Conservation (phyloP, 2,888 invertebrate genomes). For the Dascillus cervinus region DNA sequence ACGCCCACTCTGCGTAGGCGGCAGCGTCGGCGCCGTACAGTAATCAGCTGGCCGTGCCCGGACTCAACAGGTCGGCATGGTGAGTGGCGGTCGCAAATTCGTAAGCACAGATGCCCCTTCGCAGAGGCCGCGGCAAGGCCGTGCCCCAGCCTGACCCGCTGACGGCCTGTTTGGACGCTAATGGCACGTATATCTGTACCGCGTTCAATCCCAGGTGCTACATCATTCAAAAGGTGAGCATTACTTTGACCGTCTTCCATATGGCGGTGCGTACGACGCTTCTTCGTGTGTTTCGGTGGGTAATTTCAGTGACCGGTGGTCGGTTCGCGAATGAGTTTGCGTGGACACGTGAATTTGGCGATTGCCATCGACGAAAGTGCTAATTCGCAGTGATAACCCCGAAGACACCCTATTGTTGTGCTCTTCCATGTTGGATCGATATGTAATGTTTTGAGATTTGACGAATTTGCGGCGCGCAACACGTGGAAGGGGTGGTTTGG, state of each 20-base stretch:
- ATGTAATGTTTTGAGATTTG: slow-evolving; percentile 24
- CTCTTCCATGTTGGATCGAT: slow-evolving; percentile 29
- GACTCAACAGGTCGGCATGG: slow-evolving; percentile 47
- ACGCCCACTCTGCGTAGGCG: slow-evolving; percentile 24
- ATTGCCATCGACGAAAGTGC: neutral
- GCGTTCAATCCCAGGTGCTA: slow-evolving; percentile 56
- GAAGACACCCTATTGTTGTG: slow-evolving; percentile 10
- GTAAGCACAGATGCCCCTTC: slow-evolving; percentile 38
- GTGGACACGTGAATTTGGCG: too few species aligned
- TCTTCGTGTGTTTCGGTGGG: too few species aligned
- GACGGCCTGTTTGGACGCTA: slow-evolving; percentile 46
- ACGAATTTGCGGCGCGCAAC: slow-evolving; percentile 24
- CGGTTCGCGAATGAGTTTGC: too few species aligned
- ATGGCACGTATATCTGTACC: slow-evolving; percentile 55
- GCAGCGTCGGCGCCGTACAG: slow-evolving; percentile 27
- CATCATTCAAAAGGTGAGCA: slow-evolving; percentile 57
- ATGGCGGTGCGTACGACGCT: slow-evolving; percentile 5
- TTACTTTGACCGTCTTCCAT: slow-evolving; percentile 12
- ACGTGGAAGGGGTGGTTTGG: slow-evolving; percentile 22
- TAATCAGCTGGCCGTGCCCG: slow-evolving; percentile 37
- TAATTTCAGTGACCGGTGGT: too few species aligned
- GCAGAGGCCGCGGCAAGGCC: slow-evolving; percentile 31
- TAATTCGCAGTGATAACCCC: slow-evolving; percentile 3
- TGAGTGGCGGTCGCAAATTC: slow-evolving; percentile 34
- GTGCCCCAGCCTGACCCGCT: slow-evolving; percentile 34